A percentile compares a stretch with the other conserved stretches of the same genome.
Conservation (phyloP, 2,888 invertebrate species). For the Dorcus parallelipipedus region DNA sequence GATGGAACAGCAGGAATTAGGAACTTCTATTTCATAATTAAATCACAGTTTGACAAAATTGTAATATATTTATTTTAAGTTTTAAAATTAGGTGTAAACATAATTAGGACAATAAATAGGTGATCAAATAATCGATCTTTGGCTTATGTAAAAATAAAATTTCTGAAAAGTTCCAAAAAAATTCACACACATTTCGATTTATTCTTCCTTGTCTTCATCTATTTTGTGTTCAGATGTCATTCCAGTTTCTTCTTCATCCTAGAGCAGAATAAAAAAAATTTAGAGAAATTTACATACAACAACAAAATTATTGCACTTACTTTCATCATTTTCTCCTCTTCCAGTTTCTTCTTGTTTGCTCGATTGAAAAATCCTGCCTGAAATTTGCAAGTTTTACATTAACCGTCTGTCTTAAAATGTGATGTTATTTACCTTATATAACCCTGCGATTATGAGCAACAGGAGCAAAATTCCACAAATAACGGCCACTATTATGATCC, state of each 20-base stretch:
- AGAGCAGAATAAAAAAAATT: no score
- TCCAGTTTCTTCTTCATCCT: no score
- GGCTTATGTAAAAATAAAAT: neutral
- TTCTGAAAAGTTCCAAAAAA: neutral
- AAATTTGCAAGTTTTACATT: constrained; percentile 16
- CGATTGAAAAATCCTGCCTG: constrained; percentile 54
- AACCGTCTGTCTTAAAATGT: neutral
- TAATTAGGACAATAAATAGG: no score
- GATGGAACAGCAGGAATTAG: no score
- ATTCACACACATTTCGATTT: neutral
- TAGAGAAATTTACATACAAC: neutral
- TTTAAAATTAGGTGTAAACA: no score
- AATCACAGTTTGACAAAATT: no score
- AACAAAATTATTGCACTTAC: constrained; percentile 24
- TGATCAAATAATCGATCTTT: no score
- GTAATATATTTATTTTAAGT: no score
- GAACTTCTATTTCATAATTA: no score
- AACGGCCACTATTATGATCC: constrained; percentile 49
- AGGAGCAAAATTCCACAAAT: constrained; percentile 48
- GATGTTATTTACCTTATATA: constrained; percentile 36
- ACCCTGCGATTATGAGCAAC: constrained; percentile 42
- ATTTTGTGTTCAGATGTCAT: no score
- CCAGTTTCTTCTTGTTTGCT: constrained; percentile 49
- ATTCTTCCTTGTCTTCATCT: no score
- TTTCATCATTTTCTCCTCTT: constrained; percentile 44